Base-by-base conservation (phyloP, 2,888 invertebrate genomes). In the Periphyllus acericola region DNA sequence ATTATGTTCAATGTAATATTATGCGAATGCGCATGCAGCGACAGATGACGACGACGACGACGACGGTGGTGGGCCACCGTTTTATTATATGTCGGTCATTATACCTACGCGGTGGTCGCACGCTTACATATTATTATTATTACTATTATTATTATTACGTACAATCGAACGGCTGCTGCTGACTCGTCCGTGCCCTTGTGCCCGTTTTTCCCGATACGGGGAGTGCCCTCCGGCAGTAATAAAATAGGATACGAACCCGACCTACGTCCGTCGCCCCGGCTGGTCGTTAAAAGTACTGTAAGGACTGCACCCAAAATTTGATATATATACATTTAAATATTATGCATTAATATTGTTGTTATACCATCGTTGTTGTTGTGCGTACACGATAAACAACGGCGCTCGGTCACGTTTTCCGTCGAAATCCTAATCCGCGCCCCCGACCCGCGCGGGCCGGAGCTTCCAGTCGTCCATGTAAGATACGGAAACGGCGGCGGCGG, bases 171-270 rank as follows among this genome's bases (percentile, higher is more conserved):
- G 71, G 21, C 19, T 25, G 36, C 36, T 34, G 36, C 36, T 8
- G 60, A 21, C 32, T 11, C 21, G 9, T 55, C 72, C 52, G 72
- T 83, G 72, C 72, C 72, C 72, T 72, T 34, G 82, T 83, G 72
- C 83, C 55, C 34, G 55, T 83, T 83, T 68, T 83, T 34, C 83
- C 34, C 34, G 72, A 83, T 72, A 82, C 74, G 72, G 83, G 83
- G 83, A 83, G 83, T 83, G 83, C 83, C 83, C 55, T n/a, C 55
- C 17, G 72, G 72, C 83, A 55, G 32, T 46, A 32, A 82, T 82
- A 71, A 32, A 71, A 71, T 55, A n/a, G 52, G 1, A 82, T 25
- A n/a, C n/a, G 52, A 83, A 55, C 55, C 34, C 74, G 55, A 83
- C 72, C 55, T 55, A 74, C 32, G 55, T 34, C 34, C 40, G 29